Percentiles rank a stretch among this genome's conserved stretches.
phyloP scores from a whole-genome alignment of 2,113 vertebrate species.

The Nestor notabilis region DNA sequence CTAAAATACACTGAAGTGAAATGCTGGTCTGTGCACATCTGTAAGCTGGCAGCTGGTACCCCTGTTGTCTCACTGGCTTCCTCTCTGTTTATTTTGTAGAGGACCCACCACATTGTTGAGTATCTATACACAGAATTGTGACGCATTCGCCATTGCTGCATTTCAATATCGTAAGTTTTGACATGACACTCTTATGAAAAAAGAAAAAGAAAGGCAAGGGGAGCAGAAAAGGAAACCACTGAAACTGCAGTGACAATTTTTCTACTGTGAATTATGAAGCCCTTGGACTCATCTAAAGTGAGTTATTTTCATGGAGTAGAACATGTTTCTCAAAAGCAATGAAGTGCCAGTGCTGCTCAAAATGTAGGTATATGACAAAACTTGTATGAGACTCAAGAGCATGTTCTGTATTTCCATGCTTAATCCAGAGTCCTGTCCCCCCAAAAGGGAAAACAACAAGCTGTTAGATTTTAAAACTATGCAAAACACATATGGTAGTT shows the following conservation, averaged over 20 bases:
- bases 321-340: neutral
- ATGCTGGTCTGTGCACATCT: neutral
- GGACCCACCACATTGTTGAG: neutral
- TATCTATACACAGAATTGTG: neutral
- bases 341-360: neutral
- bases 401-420: neutral
- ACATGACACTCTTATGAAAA: neutral
- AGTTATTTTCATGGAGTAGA: neutral
- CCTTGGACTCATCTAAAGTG: rapidly evolving
- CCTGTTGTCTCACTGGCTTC: neutral
- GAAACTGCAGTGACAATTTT: neutral
- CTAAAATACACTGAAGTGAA: neutral
- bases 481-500: neutral
- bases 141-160: neutral
- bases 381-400: rapidly evolving
- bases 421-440: neutral
- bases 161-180: neutral
- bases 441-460: neutral
- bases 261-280: neutral
- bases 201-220: no score
- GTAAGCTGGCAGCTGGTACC: neutral
- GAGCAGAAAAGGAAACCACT: neutral
- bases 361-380: neutral
- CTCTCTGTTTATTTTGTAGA: neutral
- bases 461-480: neutral